Evolutionary conservation across 2,797 vertebrate species (phyloP).

Genomic region (Sarcophilus harrisii): DNA sequence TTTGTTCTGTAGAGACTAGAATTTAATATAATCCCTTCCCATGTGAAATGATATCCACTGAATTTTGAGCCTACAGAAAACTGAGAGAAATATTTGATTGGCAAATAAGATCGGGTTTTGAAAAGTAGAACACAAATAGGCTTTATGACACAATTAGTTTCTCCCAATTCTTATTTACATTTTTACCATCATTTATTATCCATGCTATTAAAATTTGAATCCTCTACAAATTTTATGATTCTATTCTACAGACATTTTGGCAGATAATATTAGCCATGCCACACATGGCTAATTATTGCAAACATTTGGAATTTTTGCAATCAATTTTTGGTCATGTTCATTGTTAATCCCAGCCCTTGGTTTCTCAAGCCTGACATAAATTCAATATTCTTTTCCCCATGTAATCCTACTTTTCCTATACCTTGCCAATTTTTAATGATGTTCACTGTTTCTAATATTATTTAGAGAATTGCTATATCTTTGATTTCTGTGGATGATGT

Average conservation of each 20-base stretch:
- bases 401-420: constrained; percentile 2
- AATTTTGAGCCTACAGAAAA: constrained; percentile 39
- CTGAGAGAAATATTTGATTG: constrained; percentile 52
- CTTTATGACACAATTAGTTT: constrained; percentile 63
- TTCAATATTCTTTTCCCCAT: background rate
- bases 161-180: constrained; percentile 74
- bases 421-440: background rate
- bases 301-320: constrained; percentile 33
- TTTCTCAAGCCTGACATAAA: background rate
- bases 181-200: constrained; percentile 26
- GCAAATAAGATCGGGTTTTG: constrained; percentile 61
- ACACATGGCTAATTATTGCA: constrained; percentile 65
- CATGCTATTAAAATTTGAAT: constrained; percentile 55
- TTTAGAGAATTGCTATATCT: background rate
- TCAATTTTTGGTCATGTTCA: background rate
- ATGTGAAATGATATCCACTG: constrained; percentile 21
- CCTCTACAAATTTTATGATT: constrained; percentile 44
- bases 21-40: background rate
- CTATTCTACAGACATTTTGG: constrained; percentile 40
- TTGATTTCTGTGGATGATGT: background rate
- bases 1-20: constrained; percentile 31
- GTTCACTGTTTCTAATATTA: background rate
- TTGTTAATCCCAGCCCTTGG: constrained; percentile 31
- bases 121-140: constrained; percentile 63
- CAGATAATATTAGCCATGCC: constrained; percentile 25